phyloP scores from a whole-genome alignment of 1,140 invertebrate species.

The Pogonomyrmex barbatus region DNA sequence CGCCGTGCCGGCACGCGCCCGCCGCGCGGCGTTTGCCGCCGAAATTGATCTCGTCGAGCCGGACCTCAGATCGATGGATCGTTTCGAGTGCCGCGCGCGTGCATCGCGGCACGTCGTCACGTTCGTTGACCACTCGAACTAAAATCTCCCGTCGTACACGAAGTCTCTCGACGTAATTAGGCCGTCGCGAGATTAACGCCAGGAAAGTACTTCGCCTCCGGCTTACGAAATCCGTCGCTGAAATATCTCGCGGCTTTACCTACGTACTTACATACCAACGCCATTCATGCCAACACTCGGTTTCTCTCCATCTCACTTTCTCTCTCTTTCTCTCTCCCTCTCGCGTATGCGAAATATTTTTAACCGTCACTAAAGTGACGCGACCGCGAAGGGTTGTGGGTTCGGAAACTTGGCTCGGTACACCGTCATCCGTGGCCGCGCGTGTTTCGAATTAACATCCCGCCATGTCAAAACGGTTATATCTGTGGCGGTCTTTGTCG shows the following conservation, averaged over 20 bases:
- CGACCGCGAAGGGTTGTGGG: slow-evolving; percentile 49
- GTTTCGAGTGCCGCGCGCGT: not conserved
- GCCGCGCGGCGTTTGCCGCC: slow-evolving; percentile 40
- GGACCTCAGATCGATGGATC: slow-evolving; percentile 47
- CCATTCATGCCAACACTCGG: not conserved
- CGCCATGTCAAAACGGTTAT: slow-evolving; percentile 63
- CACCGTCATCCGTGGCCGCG: slow-evolving; percentile 36
- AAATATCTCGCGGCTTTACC: not conserved
- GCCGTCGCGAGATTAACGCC: not conserved
- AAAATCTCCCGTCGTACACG: not conserved
- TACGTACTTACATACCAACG: not conserved
- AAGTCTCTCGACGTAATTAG: not conserved
- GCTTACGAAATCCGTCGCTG: not conserved
- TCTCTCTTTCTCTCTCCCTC: not conserved
- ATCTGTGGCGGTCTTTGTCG: slow-evolving; percentile 73
- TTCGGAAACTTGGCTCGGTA: slow-evolving; percentile 67
- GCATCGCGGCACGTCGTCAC: too few species aligned
- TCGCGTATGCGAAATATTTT: slow-evolving; percentile 38
- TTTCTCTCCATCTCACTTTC: not conserved
- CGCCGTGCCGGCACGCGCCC: slow-evolving; percentile 76
- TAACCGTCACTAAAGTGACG: slow-evolving; percentile 28
- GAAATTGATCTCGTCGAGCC: slow-evolving; percentile 59
- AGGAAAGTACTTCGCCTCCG: not conserved
- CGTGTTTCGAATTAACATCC: slow-evolving; percentile 74
- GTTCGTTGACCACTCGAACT: not conserved